A percentile compares a stretch with the other conserved stretches of the same genome.
Conservation (phyloP, 2,888 invertebrate genomes). For the Deroplatys truncata region DNA sequence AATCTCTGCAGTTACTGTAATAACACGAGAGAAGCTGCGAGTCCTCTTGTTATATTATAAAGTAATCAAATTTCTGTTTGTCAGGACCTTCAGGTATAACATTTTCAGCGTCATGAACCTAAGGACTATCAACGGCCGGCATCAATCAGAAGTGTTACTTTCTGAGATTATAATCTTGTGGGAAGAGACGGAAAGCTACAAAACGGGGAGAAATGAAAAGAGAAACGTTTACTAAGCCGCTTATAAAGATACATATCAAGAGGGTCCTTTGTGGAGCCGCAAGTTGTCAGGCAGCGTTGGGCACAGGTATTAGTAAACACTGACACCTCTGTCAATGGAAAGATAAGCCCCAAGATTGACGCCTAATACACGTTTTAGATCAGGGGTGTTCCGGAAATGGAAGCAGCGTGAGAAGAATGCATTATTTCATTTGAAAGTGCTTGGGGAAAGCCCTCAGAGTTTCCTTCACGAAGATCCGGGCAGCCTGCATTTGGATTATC, state of each 20-base stretch:
- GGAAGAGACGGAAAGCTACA: background rate
- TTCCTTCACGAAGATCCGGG: background rate
- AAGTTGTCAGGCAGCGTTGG: background rate
- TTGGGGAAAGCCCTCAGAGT: background rate
- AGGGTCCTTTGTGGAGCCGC: background rate
- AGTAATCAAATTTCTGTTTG: background rate
- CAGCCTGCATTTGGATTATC: background rate
- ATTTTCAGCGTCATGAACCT: background rate
- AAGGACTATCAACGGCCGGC: background rate
- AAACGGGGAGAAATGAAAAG: background rate
- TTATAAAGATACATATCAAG: background rate
- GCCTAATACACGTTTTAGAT: background rate
- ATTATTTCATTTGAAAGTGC: background rate
- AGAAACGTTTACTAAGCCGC: background rate
- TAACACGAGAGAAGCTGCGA: background rate
- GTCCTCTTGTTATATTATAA: background rate
- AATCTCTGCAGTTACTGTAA: background rate
- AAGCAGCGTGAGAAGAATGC: background rate
- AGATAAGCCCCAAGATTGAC: background rate
- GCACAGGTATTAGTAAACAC: background rate
- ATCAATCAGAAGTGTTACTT: background rate
- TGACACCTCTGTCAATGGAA: background rate
- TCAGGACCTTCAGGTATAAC: background rate
- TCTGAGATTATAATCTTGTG: background rate
- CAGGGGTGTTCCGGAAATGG: background rate